Conservation (phyloP, 2,797 vertebrate species). For the Pseudomugil gertrudae region DNA sequence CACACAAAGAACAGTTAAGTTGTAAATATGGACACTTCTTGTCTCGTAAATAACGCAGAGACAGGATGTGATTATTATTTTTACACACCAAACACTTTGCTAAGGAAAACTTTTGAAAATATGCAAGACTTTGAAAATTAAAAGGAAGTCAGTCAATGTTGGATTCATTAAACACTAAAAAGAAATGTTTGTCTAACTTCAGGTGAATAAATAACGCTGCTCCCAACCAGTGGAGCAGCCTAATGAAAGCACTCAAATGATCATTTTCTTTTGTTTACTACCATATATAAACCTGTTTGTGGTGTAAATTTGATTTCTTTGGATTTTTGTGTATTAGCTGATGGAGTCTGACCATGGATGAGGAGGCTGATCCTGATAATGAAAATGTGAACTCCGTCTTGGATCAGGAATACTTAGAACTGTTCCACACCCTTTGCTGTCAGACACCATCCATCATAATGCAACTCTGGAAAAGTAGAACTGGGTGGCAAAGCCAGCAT, state of each 20-base stretch:
- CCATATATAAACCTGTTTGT: too few relatives aligned
- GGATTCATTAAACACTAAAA: too few relatives aligned
- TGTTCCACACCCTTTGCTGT: slow-evolving; percentile 75
- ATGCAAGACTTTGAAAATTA: not conserved
- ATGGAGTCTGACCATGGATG: slow-evolving; percentile 74
- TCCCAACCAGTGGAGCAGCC: too few relatives aligned
- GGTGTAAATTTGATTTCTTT: not conserved
- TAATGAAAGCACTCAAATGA: too few relatives aligned
- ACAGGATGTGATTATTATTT: too few relatives aligned
- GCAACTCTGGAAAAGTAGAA: slow-evolving; percentile 21
- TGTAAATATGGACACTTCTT: too few relatives aligned
- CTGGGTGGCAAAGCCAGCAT: not conserved
- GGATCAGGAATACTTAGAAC: slow-evolving; percentile 63
- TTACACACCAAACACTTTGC: not conserved
- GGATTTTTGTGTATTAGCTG: slow-evolving; percentile 51
- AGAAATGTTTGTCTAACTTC: too few relatives aligned
- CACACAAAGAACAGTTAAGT: too few relatives aligned
- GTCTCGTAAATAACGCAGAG: too few relatives aligned
- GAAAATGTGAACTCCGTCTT: slow-evolving; percentile 59
- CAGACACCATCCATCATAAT: slow-evolving; percentile 54
- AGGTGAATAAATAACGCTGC: not conserved
- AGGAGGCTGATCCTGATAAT: slow-evolving; percentile 33
- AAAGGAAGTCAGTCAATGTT: not conserved
- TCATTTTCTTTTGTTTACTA: too few relatives aligned
- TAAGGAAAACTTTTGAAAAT: not conserved